Percentiles rank a stretch among this genome's conserved stretches.
phyloP scores from a whole-genome alignment of 23 tunicate species.

The Halocynthia aurantium region DNA sequence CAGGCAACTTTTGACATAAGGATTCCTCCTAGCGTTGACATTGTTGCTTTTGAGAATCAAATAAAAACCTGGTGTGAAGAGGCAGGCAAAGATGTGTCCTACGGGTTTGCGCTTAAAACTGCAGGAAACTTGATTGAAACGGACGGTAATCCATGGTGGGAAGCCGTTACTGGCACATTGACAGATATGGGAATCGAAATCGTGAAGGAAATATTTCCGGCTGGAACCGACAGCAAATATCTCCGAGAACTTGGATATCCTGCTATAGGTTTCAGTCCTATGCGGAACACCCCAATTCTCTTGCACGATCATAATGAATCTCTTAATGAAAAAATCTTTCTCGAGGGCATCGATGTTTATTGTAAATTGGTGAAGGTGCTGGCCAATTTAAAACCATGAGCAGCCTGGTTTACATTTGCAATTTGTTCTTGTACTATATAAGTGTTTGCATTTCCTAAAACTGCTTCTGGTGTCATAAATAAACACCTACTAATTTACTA shows the following conservation, averaged over 20 bases:
- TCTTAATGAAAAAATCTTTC: constrained; percentile 62
- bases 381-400: constrained; percentile 39
- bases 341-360: constrained; percentile 92
- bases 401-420: not conserved
- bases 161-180: constrained; percentile 9
- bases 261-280: constrained; percentile 96
- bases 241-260: constrained; percentile 66
- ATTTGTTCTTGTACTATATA: too few relatives aligned
- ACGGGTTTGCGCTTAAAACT: constrained; percentile 50
- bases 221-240: constrained; percentile 90
- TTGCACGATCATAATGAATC: constrained; percentile 98
- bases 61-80: constrained; percentile 80
- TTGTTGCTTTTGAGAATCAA: constrained; percentile 63
- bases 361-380: constrained; percentile 68
- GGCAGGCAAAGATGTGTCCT: constrained; percentile 68
- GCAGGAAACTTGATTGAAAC: not conserved
- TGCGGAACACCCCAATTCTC: constrained; percentile 90
- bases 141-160: constrained; percentile 40
- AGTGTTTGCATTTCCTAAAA: too few relatives aligned
- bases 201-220: constrained; percentile 57
- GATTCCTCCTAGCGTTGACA: constrained; percentile 63
- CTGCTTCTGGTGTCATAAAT: too few relatives aligned
- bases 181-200: constrained; percentile 33
- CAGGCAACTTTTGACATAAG: constrained; percentile 82
- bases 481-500: too few relatives aligned